phyloP scores from a whole-genome alignment of 2,888 invertebrate genomes.

The Microchrysa polita region DNA sequence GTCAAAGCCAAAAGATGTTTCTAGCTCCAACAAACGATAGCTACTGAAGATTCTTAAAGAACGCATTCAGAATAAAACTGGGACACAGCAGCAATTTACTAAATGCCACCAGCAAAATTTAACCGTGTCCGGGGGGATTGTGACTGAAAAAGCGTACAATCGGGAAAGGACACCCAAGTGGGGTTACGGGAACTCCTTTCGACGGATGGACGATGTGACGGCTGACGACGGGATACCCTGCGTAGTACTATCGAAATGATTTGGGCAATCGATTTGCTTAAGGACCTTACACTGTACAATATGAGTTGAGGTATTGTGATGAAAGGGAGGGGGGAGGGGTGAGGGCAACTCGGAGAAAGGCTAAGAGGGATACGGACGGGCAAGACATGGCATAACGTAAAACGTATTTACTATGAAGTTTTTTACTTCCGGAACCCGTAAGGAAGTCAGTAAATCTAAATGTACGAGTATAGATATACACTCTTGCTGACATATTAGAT shows the following conservation, averaged over 20 bases:
- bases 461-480: too few relatives aligned
- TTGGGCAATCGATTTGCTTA: slow-evolving; percentile 31
- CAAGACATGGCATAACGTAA: not conserved
- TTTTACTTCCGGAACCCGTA: not conserved
- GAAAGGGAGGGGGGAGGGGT: not conserved
- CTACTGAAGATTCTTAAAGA: slow-evolving; percentile 33
- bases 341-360: too few relatives aligned
- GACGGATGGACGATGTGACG: not conserved
- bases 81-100: slow-evolving; percentile 19
- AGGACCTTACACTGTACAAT: not conserved
- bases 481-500: not conserved
- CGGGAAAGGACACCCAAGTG: not conserved
- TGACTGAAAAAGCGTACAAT: too few relatives aligned
- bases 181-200: not conserved
- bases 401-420: not conserved
- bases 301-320: not conserved
- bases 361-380: too few relatives aligned
- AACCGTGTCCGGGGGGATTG: too few relatives aligned
- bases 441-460: too few relatives aligned
- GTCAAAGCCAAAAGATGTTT: slow-evolving; percentile 34
- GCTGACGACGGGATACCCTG: not conserved
- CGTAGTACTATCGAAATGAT: slow-evolving; percentile 27
- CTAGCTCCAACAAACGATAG: slow-evolving; percentile 15
- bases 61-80: slow-evolving; percentile 16
- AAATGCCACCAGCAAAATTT: slow-evolving; percentile 4